Base-by-base conservation (phyloP, 2,888 invertebrate species). In the Eurytoma adleriae region DNA sequence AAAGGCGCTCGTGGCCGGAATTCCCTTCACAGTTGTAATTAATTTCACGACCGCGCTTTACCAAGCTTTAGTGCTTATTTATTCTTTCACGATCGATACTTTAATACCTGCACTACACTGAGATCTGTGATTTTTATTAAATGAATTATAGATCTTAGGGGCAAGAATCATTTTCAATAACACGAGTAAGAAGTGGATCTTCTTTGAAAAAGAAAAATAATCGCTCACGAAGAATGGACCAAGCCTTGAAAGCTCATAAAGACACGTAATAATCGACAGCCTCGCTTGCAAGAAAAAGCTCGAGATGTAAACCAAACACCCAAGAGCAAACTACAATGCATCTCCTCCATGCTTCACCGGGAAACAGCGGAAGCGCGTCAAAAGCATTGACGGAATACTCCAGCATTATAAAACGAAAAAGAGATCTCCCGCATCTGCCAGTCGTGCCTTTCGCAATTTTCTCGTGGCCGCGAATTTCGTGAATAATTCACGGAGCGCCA, bases 401-500 rank as follows among this genome's bases (percentile, higher is more conserved):
- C 14, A 3, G 20, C 20, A n/a, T 24, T 7, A 14, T 0, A 16
- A 57, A n/a, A 1, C 61, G 27, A 69, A 70, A 40, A 40, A 40
- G 40, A 40, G 40, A 40, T 40, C 13, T 20, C 50, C 24, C 24
- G 2, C 24, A 24, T 24, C 24, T 24, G 24, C 24, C 18, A n/a
- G 2, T 48, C 18, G 16, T 27, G 64, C 62, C 64, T 50, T 50
- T 64, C 13, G 48, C 77, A 70, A 77, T 78, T 74, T 74, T 79
- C 27, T 52, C 61, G 59, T 56, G 59, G 40, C 72, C 59, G 78
- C 50, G 64, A 77, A 78, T 81, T 70, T 83, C 81, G 78, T 83
- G 81, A 84, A 84, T 84, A 82, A 84, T 83, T 83, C 79, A 83
- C 64, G 71, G 68, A 64, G 54, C 59, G 57, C 61, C 56, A 56